Evolutionary conservation across 2,113 vertebrate genomes (phyloP), one percentile per base, ranked within the genome.

Genomic region (Callopanchax toddi): DNA sequence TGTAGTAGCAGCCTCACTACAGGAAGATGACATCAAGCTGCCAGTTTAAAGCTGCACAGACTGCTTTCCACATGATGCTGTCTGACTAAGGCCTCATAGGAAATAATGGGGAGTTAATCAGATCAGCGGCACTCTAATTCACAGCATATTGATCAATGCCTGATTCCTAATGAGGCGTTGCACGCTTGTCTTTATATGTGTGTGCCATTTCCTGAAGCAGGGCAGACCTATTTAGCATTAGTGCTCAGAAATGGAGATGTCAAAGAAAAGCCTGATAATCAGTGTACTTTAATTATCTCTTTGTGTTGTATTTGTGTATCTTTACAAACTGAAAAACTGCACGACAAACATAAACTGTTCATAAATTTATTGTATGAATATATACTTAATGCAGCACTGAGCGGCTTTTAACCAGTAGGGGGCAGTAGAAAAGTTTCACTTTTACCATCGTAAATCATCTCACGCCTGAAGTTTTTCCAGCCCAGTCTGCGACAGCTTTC

Each of bases 101-200:
- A 95, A 96, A 96, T 96, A 96, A 97, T 95, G 92, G 93, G 94
- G 94, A 97, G 95, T 96, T 97, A 97, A 97, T 96, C 94, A 95
- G 95, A 97, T 98, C 95, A 97, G 93, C 82, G 90, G 91, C 94
- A 94, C 94, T 95, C 93, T 97, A 94, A 97, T 96, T 97, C 94
- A 96, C 93, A 95, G 92, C 89, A 55, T 95, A 98, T 98, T 92
- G 96, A 98, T 97, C 90, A 76, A 71, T 20, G 59, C 21, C 89
- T 86, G 91, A 94, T 95, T 94, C 91, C 93, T 96, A 97, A 96
- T 96, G 94, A 92, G 93, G 94, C 89, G 32, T 91, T 91, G 92
- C 93, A 94, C 89, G 91, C 58, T 68, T 44, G 8, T 20, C 42
- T 18, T 11, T 68, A 48, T 37, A 11, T 64, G 42, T 78, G 74